These are phyloP conservation scores for Peromyscus aztecus DNA, from an alignment of 2,797 vertebrate species.

Conservation along the genomic window DNA sequence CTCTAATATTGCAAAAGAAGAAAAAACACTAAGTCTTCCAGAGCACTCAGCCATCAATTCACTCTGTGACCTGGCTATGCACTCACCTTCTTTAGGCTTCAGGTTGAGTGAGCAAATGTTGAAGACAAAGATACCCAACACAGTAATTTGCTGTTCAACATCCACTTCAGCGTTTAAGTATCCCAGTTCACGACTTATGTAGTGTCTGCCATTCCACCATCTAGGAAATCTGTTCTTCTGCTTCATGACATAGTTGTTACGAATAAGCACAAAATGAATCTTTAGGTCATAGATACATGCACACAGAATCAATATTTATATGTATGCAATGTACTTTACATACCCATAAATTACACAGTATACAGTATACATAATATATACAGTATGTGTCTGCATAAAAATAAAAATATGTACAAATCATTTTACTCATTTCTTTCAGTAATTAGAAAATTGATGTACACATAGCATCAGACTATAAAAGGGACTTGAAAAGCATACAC, in stretches of 20 bases:
- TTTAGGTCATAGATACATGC: neutral
- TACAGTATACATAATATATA: neutral
- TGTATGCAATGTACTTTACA: neutral
- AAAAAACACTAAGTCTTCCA: neutral
- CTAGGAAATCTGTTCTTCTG: neutral
- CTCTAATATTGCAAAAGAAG: neutral
- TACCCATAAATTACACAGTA: neutral
- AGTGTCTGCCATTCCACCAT: neutral
- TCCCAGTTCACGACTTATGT: neutral
- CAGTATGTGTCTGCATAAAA: neutral
- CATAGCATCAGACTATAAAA: neutral
- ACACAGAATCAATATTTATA: neutral
- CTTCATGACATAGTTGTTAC: neutral
- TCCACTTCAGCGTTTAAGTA: neutral
- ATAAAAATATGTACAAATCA: neutral
- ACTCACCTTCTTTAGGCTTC: neutral
- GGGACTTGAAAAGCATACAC: neutral
- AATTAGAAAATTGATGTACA: neutral
- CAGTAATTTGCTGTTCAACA: neutral
- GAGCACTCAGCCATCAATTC: neutral
- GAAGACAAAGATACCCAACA: neutral
- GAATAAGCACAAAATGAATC: neutral
- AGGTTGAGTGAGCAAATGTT: neutral
- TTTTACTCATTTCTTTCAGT: neutral
- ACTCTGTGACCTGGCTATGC: neutral